Base-by-base conservation (phyloP, 2,888 invertebrate species). In the Lasioglossum pauxillum region DNA sequence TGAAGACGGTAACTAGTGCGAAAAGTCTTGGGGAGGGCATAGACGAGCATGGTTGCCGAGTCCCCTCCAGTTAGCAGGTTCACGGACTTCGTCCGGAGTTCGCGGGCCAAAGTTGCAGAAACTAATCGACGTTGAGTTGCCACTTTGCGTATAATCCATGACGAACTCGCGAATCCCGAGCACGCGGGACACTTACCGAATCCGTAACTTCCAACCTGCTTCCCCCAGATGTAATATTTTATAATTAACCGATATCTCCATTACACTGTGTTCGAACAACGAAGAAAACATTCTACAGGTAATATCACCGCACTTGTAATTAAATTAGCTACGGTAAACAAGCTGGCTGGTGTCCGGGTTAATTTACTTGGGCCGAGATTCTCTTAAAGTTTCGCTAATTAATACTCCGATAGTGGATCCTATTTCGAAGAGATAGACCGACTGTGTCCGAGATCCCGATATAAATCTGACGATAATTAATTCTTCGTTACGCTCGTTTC, bases 301-400 rank as follows among this genome's bases (percentile, higher is more conserved):
- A 27, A 16, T 16, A 7, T 1, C 2, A 35, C 5, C 8, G 19
- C 2, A 67, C 14, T 4, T 10, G n/a, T n/a, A 38, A 31, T 1
- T 5, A 38, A 73, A 84, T 84, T 64, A 67, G 38, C 27, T 35
- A 23, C 27, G 44, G 44, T 67, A 74, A 77, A 74, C 67, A 67
- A 75, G 78, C 23, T 41, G 64, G 31, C 31, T 64, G 16, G 64
- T 31, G 78, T 71, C 64, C 60, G 16, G 78, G 74, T 71, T 78
- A 78, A 75, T 69, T 23, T 60, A 78, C 38, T 75, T 46, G 64
- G 74, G 19, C 71, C n/a, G 53, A 53, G 57, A 35, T 31, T 23
- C 72, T 57, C 53, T 75, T 78, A 64, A 85, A 83, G 53, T 83
- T 75, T 53, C n/a, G 72, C 27, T 83, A 79, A 85, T 85, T 83